Evolutionary conservation across 92 coral and sea anemone genomes (phyloP).

Genomic region (Actinernus sp.): DNA sequence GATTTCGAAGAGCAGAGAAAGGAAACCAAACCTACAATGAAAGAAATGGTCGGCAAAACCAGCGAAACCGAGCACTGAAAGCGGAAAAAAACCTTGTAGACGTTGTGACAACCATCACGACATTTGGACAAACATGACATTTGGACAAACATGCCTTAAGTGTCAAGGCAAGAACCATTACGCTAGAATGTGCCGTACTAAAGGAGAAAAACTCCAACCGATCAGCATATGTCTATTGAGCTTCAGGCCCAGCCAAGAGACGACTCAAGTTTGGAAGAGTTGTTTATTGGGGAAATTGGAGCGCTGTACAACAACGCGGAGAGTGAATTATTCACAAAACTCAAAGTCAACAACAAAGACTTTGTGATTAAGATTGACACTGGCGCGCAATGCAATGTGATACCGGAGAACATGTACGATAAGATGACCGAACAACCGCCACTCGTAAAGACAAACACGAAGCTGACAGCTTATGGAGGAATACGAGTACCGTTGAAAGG

Average conservation of each 20-base stretch:
- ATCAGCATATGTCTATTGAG: neutral
- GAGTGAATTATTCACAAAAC: neutral
- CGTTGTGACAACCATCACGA: no score
- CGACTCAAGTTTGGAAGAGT: neutral
- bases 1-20: no score
- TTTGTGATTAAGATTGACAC: conserved; percentile 43
- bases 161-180: neutral
- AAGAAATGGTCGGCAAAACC: no score
- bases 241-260: neutral
- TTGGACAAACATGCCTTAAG: no score
- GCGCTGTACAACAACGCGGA: neutral
- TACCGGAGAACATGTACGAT: conserved; percentile 16
- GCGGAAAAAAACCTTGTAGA: no score
- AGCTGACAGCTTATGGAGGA: conserved; percentile 48
- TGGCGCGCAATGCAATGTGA: conserved; percentile 48
- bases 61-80: no score
- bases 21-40: no score
- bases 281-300: conserved; percentile 3
- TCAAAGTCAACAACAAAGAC: conserved; percentile 11
- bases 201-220: neutral
- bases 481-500: conserved; percentile 32
- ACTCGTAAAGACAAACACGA: conserved; percentile 12
- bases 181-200: neutral
- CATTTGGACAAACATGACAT: no score
- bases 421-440: conserved; percentile 7